Evolutionary conservation across 2,888 invertebrate species (phyloP).

Genomic region (Nematopogon swammerdamellus): DNA sequence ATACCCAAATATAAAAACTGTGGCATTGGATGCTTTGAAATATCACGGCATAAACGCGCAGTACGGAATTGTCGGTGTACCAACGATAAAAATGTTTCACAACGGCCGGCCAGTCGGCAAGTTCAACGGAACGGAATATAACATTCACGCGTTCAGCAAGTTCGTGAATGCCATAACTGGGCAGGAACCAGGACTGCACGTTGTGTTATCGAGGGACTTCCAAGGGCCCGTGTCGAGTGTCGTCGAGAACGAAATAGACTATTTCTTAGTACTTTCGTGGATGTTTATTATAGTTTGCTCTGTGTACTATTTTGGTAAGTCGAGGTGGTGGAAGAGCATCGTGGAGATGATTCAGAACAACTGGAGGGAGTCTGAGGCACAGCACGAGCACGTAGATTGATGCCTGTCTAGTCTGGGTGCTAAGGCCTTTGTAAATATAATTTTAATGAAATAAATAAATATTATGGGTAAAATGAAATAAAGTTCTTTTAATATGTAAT

Average conservation of each 20-base stretch:
- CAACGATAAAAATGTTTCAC: constrained; percentile 84
- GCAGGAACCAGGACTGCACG: constrained; percentile 59
- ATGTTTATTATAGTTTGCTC: constrained; percentile 73
- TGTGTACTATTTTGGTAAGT: constrained; percentile 72
- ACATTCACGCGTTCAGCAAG: constrained; percentile 71
- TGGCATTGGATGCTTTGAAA: constrained; percentile 85
- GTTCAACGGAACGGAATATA: constrained; percentile 79
- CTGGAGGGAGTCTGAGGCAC: constrained; percentile 86
- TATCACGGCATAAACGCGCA: constrained; percentile 84
- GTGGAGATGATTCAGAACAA: constrained; percentile 81
- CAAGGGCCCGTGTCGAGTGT: constrained; percentile 76
- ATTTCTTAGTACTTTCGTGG: constrained; percentile 82
- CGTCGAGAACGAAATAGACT: constrained; percentile 76
- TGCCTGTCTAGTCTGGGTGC: no score
- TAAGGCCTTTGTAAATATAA: neutral
- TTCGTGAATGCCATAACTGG: constrained; percentile 78
- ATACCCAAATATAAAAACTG: constrained; percentile 82
- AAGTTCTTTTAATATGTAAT: no score
- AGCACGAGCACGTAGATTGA: constrained; percentile 74
- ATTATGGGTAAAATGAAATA: no score
- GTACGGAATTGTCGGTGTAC: constrained; percentile 88
- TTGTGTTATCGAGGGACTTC: constrained; percentile 73
- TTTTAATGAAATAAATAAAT: neutral
- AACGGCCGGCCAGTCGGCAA: constrained; percentile 83
- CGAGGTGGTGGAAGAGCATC: constrained; percentile 73